Evolutionary conservation across 2,888 invertebrate genomes (phyloP).

Genomic region (Philereme transversata): DNA sequence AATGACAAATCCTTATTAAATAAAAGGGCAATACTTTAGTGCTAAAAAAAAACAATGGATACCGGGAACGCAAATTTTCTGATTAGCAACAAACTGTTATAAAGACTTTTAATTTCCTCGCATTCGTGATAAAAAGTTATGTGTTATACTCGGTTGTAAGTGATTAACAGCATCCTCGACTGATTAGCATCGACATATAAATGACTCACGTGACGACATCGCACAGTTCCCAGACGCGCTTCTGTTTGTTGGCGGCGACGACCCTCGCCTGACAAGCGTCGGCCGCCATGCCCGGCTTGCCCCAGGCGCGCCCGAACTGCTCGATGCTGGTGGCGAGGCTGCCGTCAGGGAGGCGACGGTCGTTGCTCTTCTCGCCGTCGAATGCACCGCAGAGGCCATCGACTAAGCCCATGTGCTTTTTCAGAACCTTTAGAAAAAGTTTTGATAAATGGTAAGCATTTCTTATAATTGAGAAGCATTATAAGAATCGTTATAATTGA

Average conservation of each 20-base stretch:
- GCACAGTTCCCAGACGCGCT: conserved; percentile 87
- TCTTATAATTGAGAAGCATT: too few relatives aligned
- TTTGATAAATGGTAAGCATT: background rate
- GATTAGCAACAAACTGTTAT: too few relatives aligned
- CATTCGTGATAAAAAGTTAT: too few relatives aligned
- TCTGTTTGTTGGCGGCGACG: conserved; percentile 86
- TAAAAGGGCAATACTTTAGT: too few relatives aligned
- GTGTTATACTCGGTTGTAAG: too few relatives aligned
- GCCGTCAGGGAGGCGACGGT: conserved; percentile 89
- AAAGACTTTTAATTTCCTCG: too few relatives aligned
- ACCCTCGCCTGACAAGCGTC: conserved; percentile 84
- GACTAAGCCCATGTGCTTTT: conserved; percentile 85
- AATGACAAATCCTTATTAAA: too few relatives aligned
- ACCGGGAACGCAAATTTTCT: too few relatives aligned
- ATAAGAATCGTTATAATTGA: too few relatives aligned
- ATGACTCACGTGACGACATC: conserved; percentile 85
- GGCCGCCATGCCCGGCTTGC: conserved; percentile 75
- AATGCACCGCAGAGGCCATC: conserved; percentile 93
- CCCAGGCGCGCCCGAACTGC: conserved; percentile 92
- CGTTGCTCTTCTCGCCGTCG: conserved; percentile 87
- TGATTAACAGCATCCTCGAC: too few relatives aligned
- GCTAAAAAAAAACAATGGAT: too few relatives aligned
- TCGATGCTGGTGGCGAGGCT: conserved; percentile 83
- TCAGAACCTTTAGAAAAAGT: conserved; percentile 71
- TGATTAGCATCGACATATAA: too few relatives aligned